A percentile compares a stretch with the other conserved stretches of the same genome.
Conservation (phyloP, 2,797 vertebrate genomes). For the Borostomias antarcticus region DNA sequence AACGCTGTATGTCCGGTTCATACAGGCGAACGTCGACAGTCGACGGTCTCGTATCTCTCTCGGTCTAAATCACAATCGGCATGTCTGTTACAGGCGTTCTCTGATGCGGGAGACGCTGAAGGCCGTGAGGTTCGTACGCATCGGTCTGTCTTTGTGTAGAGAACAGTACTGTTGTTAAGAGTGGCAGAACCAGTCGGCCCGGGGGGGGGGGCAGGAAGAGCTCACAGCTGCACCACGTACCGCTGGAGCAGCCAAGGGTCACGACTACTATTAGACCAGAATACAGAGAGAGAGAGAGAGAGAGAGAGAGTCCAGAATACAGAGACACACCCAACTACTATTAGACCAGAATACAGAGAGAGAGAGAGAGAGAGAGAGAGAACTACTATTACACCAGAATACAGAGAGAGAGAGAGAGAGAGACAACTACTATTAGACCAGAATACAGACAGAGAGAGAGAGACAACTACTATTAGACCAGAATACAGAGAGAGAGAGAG, state of each 20-base stretch:
- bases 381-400: background rate
- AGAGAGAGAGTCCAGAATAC: background rate
- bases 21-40: conserved; percentile 57
- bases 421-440: too few species aligned
- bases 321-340: background rate
- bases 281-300: background rate
- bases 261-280: conserved; percentile 55
- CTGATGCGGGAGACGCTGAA: background rate
- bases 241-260: conserved; percentile 32
- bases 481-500: conserved; percentile 1
- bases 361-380: background rate
- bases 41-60: conserved; percentile 44
- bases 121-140: conserved; percentile 30
- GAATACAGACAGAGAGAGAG: background rate
- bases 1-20: background rate
- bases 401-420: conserved; percentile 1
- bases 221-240: conserved; percentile 45
- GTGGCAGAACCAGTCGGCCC: conserved; percentile 41
- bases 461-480: background rate
- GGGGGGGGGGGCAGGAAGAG: conserved; percentile 35
- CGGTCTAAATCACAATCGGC: conserved; percentile 56
- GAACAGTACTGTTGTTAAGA: conserved; percentile 39
- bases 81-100: conserved; percentile 58
- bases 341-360: background rate
- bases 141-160: background rate